Percentiles rank a stretch among this genome's conserved stretches.
Conservation (phyloP, 2,113 vertebrate species). For the Thinocorus orbignyianus region DNA sequence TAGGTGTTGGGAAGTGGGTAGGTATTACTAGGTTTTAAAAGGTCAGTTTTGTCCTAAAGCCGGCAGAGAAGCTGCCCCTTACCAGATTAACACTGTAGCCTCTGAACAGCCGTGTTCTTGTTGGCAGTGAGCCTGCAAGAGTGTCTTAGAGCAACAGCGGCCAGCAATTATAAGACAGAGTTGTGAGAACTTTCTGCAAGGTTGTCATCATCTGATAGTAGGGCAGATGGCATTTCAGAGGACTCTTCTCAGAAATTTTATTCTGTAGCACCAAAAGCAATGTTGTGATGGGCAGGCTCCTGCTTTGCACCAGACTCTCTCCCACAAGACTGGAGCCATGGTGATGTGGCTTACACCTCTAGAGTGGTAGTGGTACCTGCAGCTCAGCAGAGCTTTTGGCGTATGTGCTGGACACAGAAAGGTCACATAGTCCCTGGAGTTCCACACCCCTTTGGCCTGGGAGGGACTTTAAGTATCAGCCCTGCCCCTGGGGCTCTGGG, state of each 20-base stretch:
- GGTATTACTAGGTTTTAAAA: background rate
- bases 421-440: rapidly evolving
- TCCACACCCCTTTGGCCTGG: background rate
- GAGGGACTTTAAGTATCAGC: background rate
- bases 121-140: background rate
- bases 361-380: background rate
- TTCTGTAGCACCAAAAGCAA: background rate
- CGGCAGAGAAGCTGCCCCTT: background rate
- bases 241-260: background rate
- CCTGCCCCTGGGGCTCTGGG: background rate
- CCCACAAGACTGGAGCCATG: rapidly evolving
- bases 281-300: background rate
- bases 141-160: background rate
- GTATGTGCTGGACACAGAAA: background rate
- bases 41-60: background rate
- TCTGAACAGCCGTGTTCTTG: background rate
- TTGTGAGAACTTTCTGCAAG: background rate
- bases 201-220: background rate
- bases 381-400: background rate
- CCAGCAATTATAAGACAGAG: rapidly evolving
- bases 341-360: background rate
- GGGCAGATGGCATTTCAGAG: background rate
- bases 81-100: background rate
- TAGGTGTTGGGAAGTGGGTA: background rate
- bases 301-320: background rate